phyloP scores from a whole-genome alignment of 2,113 vertebrate genomes.

The Microtus richardsoni region DNA sequence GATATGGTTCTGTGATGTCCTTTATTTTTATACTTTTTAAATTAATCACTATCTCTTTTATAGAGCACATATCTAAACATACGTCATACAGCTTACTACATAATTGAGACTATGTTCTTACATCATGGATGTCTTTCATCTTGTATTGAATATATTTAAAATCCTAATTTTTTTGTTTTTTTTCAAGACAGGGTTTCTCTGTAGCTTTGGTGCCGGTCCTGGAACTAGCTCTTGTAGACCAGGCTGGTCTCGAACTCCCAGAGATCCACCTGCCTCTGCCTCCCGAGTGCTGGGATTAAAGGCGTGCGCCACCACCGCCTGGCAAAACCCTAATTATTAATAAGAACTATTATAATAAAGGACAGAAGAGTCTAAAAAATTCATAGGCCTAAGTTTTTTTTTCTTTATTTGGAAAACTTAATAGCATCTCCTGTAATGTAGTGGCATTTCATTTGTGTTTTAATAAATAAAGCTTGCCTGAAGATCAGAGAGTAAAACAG shows the following conservation, averaged over 20 bases:
- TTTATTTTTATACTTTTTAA: conserved; percentile 18
- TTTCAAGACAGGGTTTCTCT: no score
- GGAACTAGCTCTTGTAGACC: no score
- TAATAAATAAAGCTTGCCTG: no score
- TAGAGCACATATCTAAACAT: not conserved
- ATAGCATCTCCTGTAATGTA: not conserved
- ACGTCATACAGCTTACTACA: not conserved
- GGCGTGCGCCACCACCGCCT: no score
- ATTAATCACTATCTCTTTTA: not conserved
- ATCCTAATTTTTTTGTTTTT: not conserved
- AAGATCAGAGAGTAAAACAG: no score
- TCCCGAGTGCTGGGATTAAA: no score
- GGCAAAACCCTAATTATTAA: not conserved
- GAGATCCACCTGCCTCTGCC: no score
- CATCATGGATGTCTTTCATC: not conserved
- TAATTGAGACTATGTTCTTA: not conserved
- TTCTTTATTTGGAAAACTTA: conserved; percentile 1
- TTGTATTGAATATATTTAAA: not conserved
- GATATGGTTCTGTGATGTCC: not conserved
- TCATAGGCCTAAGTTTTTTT: not conserved
- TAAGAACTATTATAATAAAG: not conserved
- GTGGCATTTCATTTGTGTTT: no score
- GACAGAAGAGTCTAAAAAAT: not conserved
- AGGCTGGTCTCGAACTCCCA: no score
- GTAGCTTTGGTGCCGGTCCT: no score